Evolutionary conservation across 2,888 invertebrate genomes (phyloP), one percentile per base, ranked within the genome.

Genomic region (Amphipyra berbera): DNA sequence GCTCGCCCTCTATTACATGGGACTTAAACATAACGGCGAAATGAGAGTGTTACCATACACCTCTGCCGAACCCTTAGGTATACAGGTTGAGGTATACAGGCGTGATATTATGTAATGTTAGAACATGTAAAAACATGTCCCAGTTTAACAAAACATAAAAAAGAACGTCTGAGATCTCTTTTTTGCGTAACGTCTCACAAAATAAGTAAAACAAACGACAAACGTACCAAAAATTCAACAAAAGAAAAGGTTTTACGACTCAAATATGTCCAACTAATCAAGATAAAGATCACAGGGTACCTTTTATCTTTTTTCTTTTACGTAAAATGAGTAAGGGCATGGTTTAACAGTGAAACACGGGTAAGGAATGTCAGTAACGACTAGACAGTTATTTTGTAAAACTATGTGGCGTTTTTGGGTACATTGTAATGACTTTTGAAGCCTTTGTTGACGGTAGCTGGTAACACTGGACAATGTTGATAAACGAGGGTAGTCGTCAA

Each of bases 281-380:
- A 42, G 70, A 70, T 70, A 21, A 71, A 10, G 35, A 70, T 70
- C 70, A 6, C 33, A 5, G 41, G 56, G 56, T 63, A 50, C 72
- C 72, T 63, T 56, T 71, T 27, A n/a, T 46, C 71, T 69, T 55
- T 55, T 69, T 70, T 68, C n/a, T n/a, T 68, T 52, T 66, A 52
- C 9, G 45, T 69, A 12, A 53, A 70, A 70, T 71, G 50, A 54
- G 57, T 63, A 45, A 45, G 38, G 50, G 41, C 30, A 35, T 15
- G 14, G 15, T 13, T 27, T 21, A 44, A 45, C 57, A 45, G 57
- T 71, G 70, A 71, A 52, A 58, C 76, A 71, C 30, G 42, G 21
- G 6, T 0, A 4, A 5, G 48, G 70, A 64, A 71, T 71, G 76
- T 71, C 55, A 38, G 52, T 10, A 2, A 8, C 37, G 47, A 46